Percentiles rank a stretch among this genome's conserved stretches.
Evolutionary conservation across 2,797 vertebrate genomes (phyloP).

Genomic region (Danio albolineatus): DNA sequence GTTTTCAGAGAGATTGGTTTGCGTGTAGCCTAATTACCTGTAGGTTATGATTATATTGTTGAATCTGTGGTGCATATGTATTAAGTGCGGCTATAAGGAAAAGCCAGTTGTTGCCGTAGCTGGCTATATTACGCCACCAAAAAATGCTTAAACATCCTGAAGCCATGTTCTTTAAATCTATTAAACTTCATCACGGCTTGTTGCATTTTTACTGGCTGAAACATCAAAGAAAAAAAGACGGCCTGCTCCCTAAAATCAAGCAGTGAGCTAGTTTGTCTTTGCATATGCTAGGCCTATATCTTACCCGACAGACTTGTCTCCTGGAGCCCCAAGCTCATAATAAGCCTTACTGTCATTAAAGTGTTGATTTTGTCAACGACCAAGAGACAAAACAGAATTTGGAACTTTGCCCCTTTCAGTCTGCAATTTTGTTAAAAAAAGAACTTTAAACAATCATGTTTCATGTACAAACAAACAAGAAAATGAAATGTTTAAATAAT

Average conservation of each 20-base stretch:
- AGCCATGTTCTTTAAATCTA: conserved; percentile 45
- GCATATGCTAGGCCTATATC: conserved; percentile 23
- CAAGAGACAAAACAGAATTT: background rate
- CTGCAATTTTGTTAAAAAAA: background rate
- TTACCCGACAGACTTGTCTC: background rate
- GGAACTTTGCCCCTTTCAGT: conserved; percentile 1
- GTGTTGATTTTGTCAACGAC: conserved; percentile 15
- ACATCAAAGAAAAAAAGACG: conserved; percentile 55
- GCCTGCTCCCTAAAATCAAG: conserved; percentile 53
- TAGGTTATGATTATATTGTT: conserved; percentile 27
- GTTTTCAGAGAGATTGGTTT: background rate
- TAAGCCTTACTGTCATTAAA: conserved; percentile 18
- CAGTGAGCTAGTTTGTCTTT: conserved; percentile 35
- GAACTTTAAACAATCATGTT: background rate
- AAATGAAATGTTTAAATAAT: background rate
- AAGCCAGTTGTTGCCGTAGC: conserved; percentile 12
- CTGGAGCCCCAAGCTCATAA: conserved; percentile 12
- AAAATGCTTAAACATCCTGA: conserved; percentile 42
- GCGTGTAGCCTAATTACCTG: conserved; percentile 11
- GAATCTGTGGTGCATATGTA: background rate
- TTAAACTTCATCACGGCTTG: conserved; percentile 50
- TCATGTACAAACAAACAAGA: background rate
- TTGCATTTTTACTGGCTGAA: conserved; percentile 52
- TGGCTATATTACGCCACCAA: conserved; percentile 37
- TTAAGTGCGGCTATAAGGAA: conserved; percentile 33